phyloP scores from a whole-genome alignment of 53 echinoderm and acorn worm genomes.

The Temnopleurus reevesii region DNA sequence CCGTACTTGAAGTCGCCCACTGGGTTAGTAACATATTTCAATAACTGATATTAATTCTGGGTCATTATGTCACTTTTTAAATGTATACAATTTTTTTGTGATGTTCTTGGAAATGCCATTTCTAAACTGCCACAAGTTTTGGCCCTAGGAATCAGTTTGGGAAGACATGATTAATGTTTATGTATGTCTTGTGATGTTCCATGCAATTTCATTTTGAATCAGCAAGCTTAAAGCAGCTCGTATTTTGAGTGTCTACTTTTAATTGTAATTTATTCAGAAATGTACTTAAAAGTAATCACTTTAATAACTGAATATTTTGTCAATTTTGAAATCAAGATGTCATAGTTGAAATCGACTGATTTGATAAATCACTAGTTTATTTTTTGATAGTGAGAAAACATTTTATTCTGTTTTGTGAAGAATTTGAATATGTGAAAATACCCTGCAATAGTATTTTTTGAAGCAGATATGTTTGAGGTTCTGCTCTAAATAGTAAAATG shows the following conservation, averaged over 20 bases:
- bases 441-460: constrained; percentile 34
- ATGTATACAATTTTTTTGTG: too few species aligned
- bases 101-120: neutral
- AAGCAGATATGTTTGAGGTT: neutral
- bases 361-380: neutral
- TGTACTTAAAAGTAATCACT: constrained; percentile 13
- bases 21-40: too few species aligned
- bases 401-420: neutral
- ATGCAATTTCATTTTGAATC: neutral
- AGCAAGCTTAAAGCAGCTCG: constrained; percentile 19
- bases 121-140: neutral
- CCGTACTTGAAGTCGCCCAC: too few species aligned
- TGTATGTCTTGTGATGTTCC: neutral
- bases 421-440: neutral
- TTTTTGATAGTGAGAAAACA: neutral
- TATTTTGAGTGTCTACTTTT: neutral
- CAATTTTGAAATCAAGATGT: neutral
- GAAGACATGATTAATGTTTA: neutral
- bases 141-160: neutral
- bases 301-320: neutral
- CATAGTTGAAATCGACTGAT: neutral
- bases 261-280: neutral
- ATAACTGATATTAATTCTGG: too few species aligned
- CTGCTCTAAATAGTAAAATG: neutral
- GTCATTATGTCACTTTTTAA: too few species aligned